Evolutionary conservation across 2,113 vertebrate species (phyloP).

Genomic region (Barbus barbus): DNA sequence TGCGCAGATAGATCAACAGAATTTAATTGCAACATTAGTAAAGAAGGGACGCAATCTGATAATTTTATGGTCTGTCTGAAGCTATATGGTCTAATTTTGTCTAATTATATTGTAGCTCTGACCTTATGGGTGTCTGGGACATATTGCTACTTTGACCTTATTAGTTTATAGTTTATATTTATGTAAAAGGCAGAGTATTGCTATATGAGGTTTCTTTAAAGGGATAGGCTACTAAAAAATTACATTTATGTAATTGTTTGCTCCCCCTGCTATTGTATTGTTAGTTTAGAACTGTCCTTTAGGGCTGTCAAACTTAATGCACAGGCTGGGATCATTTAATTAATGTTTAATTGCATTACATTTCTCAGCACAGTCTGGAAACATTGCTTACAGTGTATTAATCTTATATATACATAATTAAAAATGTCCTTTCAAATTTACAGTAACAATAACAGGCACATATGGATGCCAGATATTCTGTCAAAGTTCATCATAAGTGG

Average conservation of each 20-base stretch:
- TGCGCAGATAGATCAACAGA: constrained; percentile 53
- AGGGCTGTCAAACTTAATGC: not conserved
- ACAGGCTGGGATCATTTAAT: not conserved
- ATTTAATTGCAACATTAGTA: constrained; percentile 49
- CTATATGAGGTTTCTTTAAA: not conserved
- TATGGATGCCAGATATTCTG: too few species aligned
- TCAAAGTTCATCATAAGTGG: too few species aligned
- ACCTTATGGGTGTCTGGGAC: constrained; percentile 33
- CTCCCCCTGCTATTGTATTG: not conserved
- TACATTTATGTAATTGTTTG: not conserved
- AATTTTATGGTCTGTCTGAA: not conserved
- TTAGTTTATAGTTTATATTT: not conserved
- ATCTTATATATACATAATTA: too few species aligned
- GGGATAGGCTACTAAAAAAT: not conserved
- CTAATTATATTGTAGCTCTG: constrained; percentile 49
- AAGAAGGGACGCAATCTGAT: not conserved
- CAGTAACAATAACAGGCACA: too few species aligned
- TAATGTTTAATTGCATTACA: not conserved
- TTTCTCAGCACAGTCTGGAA: not conserved
- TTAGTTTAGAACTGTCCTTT: not conserved
- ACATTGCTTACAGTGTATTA: too few species aligned
- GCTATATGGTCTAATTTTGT: constrained; percentile 26
- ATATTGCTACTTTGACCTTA: constrained; percentile 31
- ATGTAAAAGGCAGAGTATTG: not conserved
- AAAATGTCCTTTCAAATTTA: too few species aligned